Base-by-base conservation (phyloP, 2,888 invertebrate species). In the Clunio marinus region DNA sequence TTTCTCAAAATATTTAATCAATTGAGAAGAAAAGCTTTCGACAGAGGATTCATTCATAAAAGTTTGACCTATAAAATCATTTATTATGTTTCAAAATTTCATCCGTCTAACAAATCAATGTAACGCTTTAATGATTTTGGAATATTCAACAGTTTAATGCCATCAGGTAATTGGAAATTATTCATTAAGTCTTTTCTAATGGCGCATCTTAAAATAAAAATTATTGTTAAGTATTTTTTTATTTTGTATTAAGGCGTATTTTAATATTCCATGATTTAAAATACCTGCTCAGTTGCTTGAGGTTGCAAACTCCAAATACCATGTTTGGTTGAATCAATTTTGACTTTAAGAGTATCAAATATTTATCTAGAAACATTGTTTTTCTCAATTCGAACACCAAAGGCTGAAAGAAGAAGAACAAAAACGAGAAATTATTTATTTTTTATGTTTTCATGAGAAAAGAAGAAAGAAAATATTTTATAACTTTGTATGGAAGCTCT, bases 141-240 rank as follows among this genome's bases (percentile, higher is more conserved):
- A 71, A 91, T 77, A 2, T 86, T 84, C 59, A 92, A 75, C 20
- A 82, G 82, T 71, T 83, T 81, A 71, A 91, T 89, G 13, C 91
- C 91, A 71, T 85, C 82, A 0, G 92, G 92, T 46, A 93, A 76
- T 72, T 87, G 86, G 77, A 86, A 88, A 74, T 88, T 88, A 35
- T 80, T 73, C 80, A 87, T 85, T 59, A 93, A 77, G 68, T 79
- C 76, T 57, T 86, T 79, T 69, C 92, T 82, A 55, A 92, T 83
- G 22, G 79, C 78, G 75, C 90, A 91, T 71, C 91, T n/a, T n/a
- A n/a, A n/a, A n/a, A n/a, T n/a, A n/a, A n/a, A n/a, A n/a, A n/a
- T n/a, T n/a, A 79, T 10, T 10, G 15, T 13, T 13, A 3, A 41
- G 3, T 13, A 15, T 41, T 3, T 7, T 41, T 41, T 41, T 3